Evolutionary conservation across 2,888 invertebrate species (phyloP).

Genomic region (Drosophila antonietae): DNA sequence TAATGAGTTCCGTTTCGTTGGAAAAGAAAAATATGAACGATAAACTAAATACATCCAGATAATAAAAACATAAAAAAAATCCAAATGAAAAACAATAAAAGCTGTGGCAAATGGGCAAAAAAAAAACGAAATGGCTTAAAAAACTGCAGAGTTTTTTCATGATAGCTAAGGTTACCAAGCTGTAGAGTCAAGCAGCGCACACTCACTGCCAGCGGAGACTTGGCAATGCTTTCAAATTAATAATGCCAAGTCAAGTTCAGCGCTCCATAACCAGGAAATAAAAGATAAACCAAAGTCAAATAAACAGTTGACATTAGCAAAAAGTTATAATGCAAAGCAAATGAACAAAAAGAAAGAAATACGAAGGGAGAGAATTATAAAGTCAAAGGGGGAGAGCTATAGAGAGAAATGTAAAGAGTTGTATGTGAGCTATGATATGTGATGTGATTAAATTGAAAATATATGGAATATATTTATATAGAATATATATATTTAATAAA

Average conservation of each 20-base stretch:
- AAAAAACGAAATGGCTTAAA: slow-evolving; percentile 26
- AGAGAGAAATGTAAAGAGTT: background rate
- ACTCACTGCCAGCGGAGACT: slow-evolving; percentile 29
- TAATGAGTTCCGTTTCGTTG: slow-evolving; percentile 79
- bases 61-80: slow-evolving; percentile 29
- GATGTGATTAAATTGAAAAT: background rate
- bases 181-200: slow-evolving; percentile 27
- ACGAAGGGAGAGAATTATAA: background rate
- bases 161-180: slow-evolving; percentile 48
- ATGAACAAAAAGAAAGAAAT: background rate
- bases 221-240: slow-evolving; percentile 55
- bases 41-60: slow-evolving; percentile 73
- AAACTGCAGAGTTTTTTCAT: slow-evolving; percentile 38
- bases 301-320: slow-evolving; percentile 26
- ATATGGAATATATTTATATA: background rate
- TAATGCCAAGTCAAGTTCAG: slow-evolving; percentile 59
- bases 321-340: slow-evolving; percentile 31
- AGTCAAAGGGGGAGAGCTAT: background rate
- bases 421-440: background rate
- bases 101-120: slow-evolving; percentile 13
- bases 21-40: slow-evolving; percentile 77
- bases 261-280: slow-evolving; percentile 23
- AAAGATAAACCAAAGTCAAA: slow-evolving; percentile 12
- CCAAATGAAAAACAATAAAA: slow-evolving; percentile 39
- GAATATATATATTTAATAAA: too few relatives aligned